These are phyloP conservation scores for Trissolcus brochymenae DNA, from an alignment of 2,888 invertebrate genomes.

Conservation along the genomic window DNA sequence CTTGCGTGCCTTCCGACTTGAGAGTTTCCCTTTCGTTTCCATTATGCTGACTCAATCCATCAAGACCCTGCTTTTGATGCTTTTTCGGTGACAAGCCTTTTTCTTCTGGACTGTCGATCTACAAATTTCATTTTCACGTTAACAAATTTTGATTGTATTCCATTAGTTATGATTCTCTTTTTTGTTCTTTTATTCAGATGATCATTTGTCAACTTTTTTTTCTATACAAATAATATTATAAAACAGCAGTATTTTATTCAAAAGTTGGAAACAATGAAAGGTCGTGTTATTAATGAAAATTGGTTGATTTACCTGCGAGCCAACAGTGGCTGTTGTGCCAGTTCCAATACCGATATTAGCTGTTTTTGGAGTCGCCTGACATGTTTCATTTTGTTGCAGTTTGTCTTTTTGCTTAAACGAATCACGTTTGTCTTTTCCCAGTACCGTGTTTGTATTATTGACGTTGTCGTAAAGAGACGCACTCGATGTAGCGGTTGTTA, in stretches of 20 bases:
- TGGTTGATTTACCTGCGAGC: constrained; percentile 78
- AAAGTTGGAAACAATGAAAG: not conserved
- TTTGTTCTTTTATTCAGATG: too few species aligned
- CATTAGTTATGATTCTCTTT: not conserved
- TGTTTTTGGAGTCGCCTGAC: constrained; percentile 73
- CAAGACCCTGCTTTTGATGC: constrained; percentile 79
- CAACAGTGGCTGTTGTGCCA: constrained; percentile 71
- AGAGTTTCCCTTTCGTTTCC: constrained; percentile 77
- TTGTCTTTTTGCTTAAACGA: constrained; percentile 75
- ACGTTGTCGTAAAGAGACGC: constrained; percentile 93
- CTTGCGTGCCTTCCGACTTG: constrained; percentile 89
- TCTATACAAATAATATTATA: too few species aligned
- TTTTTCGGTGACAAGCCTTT: constrained; percentile 77
- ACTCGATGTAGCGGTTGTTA: constrained; percentile 90
- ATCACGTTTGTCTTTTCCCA: constrained; percentile 62
- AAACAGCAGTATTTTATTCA: too few species aligned
- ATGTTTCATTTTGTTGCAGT: constrained; percentile 77
- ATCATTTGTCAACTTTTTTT: too few species aligned
- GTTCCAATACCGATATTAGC: constrained; percentile 73
- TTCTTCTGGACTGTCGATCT: constrained; percentile 74
- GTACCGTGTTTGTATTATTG: constrained; percentile 67
- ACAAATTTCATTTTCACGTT: constrained; percentile 8
- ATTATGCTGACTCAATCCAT: constrained; percentile 71
- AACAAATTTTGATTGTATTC: not conserved
- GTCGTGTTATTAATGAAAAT: constrained; percentile 1